Evolutionary conservation across 2,113 vertebrate genomes (phyloP).

Genomic region (Sitta europaea): DNA sequence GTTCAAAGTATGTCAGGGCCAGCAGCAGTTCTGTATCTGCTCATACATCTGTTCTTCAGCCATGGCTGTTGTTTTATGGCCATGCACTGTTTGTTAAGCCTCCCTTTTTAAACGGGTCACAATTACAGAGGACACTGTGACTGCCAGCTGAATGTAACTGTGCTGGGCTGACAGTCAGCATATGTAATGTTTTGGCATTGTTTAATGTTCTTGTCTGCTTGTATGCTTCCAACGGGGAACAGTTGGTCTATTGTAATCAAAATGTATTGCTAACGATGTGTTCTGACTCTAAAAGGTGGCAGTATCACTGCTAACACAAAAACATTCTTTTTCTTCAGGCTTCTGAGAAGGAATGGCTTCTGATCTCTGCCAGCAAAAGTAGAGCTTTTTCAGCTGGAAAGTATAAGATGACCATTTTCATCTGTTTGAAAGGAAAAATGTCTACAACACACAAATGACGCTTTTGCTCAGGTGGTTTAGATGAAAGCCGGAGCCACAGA

Average conservation of each 20-base stretch:
- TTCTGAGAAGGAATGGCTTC: background rate
- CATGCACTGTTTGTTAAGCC: background rate
- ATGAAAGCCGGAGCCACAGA: background rate
- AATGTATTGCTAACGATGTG: background rate
- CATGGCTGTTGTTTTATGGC: background rate
- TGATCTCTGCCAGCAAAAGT: background rate
- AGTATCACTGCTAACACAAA: background rate
- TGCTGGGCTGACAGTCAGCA: conserved; percentile 9
- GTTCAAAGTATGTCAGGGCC: background rate
- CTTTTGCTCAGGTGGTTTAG: background rate
- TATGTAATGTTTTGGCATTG: conserved; percentile 44
- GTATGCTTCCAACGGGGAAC: background rate
- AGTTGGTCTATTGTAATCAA: conserved; percentile 29
- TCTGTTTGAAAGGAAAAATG: background rate
- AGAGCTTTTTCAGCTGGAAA: background rate
- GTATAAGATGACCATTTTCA: background rate
- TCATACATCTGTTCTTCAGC: background rate
- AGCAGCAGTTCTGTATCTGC: background rate
- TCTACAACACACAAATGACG: background rate
- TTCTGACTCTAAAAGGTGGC: conserved; percentile 10
- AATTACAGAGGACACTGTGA: background rate
- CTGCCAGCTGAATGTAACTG: background rate
- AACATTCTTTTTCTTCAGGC: background rate
- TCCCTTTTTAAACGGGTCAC: background rate
- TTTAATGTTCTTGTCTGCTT: conserved; percentile 11